phyloP scores from a whole-genome alignment of 2,113 vertebrate genomes.

The Channa maculata region DNA sequence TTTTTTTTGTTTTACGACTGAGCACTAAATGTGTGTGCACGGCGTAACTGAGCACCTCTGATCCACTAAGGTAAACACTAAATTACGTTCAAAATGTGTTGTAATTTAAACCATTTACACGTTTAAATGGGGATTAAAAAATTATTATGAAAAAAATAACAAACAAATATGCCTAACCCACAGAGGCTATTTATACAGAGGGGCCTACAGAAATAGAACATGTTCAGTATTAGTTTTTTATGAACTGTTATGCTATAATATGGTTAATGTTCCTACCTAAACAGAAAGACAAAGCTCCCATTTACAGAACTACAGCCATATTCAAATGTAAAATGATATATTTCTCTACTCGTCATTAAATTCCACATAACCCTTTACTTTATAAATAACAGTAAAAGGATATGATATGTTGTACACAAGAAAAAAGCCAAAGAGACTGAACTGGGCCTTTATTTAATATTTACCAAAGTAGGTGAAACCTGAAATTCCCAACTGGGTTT shows the following conservation, averaged over 20 bases:
- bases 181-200: too few species aligned
- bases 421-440: too few species aligned
- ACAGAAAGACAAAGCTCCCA: background rate
- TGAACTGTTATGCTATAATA: background rate
- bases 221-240: background rate
- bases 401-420: too few species aligned
- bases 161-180: background rate
- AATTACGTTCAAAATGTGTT: background rate
- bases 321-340: background rate
- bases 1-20: background rate
- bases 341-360: background rate
- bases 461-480: background rate
- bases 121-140: background rate
- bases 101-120: background rate
- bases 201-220: too few species aligned
- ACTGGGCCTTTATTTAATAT: background rate
- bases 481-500: background rate
- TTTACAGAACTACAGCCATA: background rate
- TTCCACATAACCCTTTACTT: background rate
- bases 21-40: background rate
- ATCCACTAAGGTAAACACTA: background rate
- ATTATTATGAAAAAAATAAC: too few species aligned
- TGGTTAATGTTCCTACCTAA: background rate
- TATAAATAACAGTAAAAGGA: too few species aligned
- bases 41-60: background rate